Evolutionary conservation across 2,113 vertebrate species (phyloP), one percentile per base, ranked within the genome.

Genomic region (Ceratotherium simum): DNA sequence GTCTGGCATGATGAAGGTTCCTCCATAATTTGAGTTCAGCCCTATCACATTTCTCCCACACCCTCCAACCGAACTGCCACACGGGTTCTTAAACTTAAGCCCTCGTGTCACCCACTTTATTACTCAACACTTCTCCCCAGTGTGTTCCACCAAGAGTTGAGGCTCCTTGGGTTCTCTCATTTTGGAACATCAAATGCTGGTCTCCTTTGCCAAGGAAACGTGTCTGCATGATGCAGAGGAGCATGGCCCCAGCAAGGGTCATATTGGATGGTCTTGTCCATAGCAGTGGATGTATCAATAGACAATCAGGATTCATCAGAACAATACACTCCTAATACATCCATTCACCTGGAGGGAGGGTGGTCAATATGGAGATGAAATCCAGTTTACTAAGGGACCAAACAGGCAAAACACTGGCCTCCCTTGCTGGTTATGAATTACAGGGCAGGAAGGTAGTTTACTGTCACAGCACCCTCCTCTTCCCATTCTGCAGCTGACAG

Each of bases 261-360:
- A 14, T 4, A 6, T 2, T 1, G 21, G 7, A 29, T 20, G 33
- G 29, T 5, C 27, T 39, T 16, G 8, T 18, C 46, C 16, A 0
- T 2, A 56, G 13, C 60, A 18, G 33, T 6, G 31, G 56, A 27
- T 7, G 8, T 29, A 21, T 21, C 2, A 13, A 9, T 8, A 51
- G 62, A 23, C 14, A 17, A 8, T 64, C 54, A 79, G 62, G 39
- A 56, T 16, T 29, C 4, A 82, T 42, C 54, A 7, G 39, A 48
- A n/a, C 3, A 5, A 14, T 8, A n/a, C n/a, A 48, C 14, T 70
- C 88, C 39, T 64, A 27, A 25, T 9, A 7, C 10, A 60, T 17
- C 33, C n/a, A 23, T 11, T 42, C 25, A 33, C 64, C 25, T 75
- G 69, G 46, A 73, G 27, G 11, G 36, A 64, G 60, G 62, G 25